Percentiles rank a stretch among this genome's conserved stretches.
phyloP scores from a whole-genome alignment of 2,113 vertebrate genomes.

The Danio rerio region GRCz12tu NC_133181.1:51395001-51395500 shows the following conservation, averaged over 20 bases:
- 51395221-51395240: constrained; percentile 43
- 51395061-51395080: constrained; percentile 29
- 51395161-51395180: constrained; percentile 46
- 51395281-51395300: constrained; percentile 44
- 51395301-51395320: constrained; percentile 37
- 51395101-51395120: constrained; percentile 40
- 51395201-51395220: constrained; percentile 47
- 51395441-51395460: neutral
- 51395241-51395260: constrained; percentile 49
- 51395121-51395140: constrained; percentile 13
- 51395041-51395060: constrained; percentile 17
- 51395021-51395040: constrained; percentile 43
- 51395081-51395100: constrained; percentile 39
- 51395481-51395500: neutral
- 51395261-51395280: constrained; percentile 51
- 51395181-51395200: constrained; percentile 31
- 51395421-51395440: constrained; percentile 18
- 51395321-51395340: constrained; percentile 24
- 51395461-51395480: neutral
- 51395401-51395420: constrained; percentile 36
- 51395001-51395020: constrained; percentile 24
- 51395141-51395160: neutral
- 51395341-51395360: constrained; percentile 26
- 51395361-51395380: constrained; percentile 16
- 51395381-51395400: constrained; percentile 4